Conservation (phyloP, 23 tunicate genomes). For the Pegea sp. region DNA sequence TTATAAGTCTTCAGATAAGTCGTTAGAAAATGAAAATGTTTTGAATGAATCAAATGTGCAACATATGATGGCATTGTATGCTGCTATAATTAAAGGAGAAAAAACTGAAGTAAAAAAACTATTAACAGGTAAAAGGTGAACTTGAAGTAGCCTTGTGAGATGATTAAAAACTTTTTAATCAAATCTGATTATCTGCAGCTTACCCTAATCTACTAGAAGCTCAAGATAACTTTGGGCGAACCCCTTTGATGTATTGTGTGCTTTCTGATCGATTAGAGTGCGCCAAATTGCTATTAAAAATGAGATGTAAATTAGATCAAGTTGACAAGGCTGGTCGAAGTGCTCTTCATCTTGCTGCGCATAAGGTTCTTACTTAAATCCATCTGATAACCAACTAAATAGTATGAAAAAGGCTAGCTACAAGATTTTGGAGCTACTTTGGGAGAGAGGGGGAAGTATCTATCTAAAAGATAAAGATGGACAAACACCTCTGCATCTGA, state of each 20-base stretch:
- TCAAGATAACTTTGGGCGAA: conserved; percentile 92
- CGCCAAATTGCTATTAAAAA: conserved; percentile 66
- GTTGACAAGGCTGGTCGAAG: conserved; percentile 96
- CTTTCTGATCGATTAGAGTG: conserved; percentile 80
- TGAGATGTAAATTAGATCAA: conserved; percentile 54
- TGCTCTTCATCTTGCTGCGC: conserved; percentile 92
- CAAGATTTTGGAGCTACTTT: conserved; percentile 70
- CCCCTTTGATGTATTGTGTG: conserved; percentile 97
- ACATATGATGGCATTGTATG: conserved; percentile 37
- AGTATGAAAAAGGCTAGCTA: conserved; percentile 67
- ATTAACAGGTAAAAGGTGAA: conserved; percentile 14
- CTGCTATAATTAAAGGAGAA: conserved; percentile 59
- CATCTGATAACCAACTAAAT: background rate
- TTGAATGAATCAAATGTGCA: conserved; percentile 8
- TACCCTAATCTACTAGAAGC: conserved; percentile 48
- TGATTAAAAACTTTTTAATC: background rate
- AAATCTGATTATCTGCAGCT: conserved; percentile 5
- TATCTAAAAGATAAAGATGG: conserved; percentile 88
- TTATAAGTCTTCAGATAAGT: no score
- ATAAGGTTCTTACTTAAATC: conserved; percentile 44
- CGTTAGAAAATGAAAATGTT: background rate
- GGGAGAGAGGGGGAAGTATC: conserved; percentile 39
- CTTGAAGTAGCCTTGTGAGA: background rate
- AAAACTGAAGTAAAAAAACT: conserved; percentile 63
- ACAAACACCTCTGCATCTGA: conserved; percentile 88